These are phyloP conservation scores for Limosa lapponica DNA, from an alignment of 2,797 vertebrate genomes.

Conservation along the genomic window DNA sequence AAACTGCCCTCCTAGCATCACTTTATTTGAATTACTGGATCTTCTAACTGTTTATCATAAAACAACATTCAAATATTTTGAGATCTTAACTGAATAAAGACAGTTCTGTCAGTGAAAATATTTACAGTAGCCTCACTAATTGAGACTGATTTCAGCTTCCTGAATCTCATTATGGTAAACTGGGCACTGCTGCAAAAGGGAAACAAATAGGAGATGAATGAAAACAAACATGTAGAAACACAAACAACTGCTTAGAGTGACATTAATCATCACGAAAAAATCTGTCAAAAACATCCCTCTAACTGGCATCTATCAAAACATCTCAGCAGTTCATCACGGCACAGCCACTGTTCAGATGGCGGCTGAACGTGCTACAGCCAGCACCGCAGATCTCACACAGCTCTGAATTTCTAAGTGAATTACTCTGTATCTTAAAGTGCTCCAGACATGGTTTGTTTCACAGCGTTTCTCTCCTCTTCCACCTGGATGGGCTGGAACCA, in stretches of 20 bases:
- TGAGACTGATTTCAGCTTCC: slow-evolving; percentile 40
- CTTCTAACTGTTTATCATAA: slow-evolving; percentile 15
- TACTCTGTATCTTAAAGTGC: background rate
- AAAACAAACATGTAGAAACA: slow-evolving; percentile 56
- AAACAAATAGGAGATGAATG: slow-evolving; percentile 52
- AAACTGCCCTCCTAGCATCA: slow-evolving; percentile 4
- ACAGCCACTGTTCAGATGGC: background rate
- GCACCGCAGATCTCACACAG: background rate
- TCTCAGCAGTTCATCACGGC: background rate
- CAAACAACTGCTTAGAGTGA: background rate
- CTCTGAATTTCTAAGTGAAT: background rate
- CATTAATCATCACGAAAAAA: background rate
- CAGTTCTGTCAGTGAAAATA: slow-evolving; percentile 57
- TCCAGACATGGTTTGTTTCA: background rate
- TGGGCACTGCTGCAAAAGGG: background rate
- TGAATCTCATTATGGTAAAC: slow-evolving; percentile 29
- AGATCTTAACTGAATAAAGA: slow-evolving; percentile 48
- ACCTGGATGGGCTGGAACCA: background rate
- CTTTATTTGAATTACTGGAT: slow-evolving; percentile 29
- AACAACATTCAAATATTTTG: slow-evolving; percentile 43
- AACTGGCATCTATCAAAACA: slow-evolving; percentile 48
- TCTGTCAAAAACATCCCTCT: background rate
- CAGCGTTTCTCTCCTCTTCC: background rate
- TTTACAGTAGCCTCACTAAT: slow-evolving; percentile 60
- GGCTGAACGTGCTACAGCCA: background rate